Evolutionary conservation across 2,113 vertebrate genomes (phyloP), one percentile per base, ranked within the genome.

Genomic region (Dromiciops gliroides): DNA sequence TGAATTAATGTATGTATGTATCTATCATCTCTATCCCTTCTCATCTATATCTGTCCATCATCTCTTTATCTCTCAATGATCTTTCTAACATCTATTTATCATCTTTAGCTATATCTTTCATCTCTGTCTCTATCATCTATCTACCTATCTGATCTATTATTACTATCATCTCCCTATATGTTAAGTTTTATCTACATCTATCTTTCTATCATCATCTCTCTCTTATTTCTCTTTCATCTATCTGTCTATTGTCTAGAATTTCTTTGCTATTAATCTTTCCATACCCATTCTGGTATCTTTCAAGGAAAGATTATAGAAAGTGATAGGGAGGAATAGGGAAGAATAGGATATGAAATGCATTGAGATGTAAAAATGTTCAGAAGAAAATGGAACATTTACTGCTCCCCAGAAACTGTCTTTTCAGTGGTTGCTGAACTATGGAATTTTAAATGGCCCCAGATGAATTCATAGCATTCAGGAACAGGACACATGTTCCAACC

Each of bases 321-420:
- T 52, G 50, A 90, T 10, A 92, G 94, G 4, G 91, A 91, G 92
- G 50, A 37, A 3, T 90, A 91, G 22, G 75, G 83, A 95, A 96
- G 56, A 47, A 7, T 51, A 26, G 28, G 37, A 44, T 25, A 67
- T 91, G 48, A 26, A 26, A 49, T 75, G 4, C 96, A 37, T 96
- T 95, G 37, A 89, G 14, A 53, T 60, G 90, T 47, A 91, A 93
- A 96, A 94, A 96, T 95, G 94, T 96, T 96, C 95, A 93, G 90
- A 88, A 95, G 7, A 37, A 53, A 90, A 97, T 52, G 89, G 91
- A 60, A 49, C 92, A 48, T 92, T 96, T 24, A 51, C 10, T 95
- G 14, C 91, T 97, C 50, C 90, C 23, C 92, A 50, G 94, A 23
- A 96, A 22, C 51, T 89, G 6, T 0, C n/a, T 90, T 93, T 26